Conservation (phyloP, 2,888 invertebrate species). For the Brenthis hecate region DNA sequence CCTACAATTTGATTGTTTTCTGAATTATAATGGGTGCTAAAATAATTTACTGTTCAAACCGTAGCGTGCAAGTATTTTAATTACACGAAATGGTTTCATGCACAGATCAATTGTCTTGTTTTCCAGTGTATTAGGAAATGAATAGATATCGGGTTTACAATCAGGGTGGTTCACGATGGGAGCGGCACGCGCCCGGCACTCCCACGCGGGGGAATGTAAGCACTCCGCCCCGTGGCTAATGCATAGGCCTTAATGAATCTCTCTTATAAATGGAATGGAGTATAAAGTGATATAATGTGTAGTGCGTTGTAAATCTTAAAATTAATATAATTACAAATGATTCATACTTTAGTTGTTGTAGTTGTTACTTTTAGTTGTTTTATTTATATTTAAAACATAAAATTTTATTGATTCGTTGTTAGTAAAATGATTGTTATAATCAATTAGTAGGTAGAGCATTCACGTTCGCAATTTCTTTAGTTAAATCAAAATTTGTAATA, state of each 20-base stretch:
- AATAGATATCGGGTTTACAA: conserved; percentile 54
- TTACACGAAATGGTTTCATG: conserved; percentile 52
- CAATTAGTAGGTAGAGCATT: no score
- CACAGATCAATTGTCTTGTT: conserved; percentile 38
- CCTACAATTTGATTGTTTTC: conserved; percentile 14
- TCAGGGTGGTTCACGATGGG: conserved; percentile 75
- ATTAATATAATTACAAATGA: conserved; percentile 23
- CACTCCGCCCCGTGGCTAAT: conserved; percentile 52
- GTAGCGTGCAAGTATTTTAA: conserved; percentile 51
- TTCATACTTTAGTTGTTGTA: conserved; percentile 2
- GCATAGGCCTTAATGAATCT: conserved; percentile 44
- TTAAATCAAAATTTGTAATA: no score
- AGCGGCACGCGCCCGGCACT: conserved; percentile 80
- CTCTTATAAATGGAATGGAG: conserved; percentile 26
- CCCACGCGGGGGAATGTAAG: conserved; percentile 66
- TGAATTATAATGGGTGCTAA: conserved; percentile 11
- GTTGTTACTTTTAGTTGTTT: no score
- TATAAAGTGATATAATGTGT: conserved; percentile 26
- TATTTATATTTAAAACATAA: neutral
- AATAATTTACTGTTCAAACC: conserved; percentile 15
- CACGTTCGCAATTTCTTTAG: no score
- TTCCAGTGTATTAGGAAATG: conserved; percentile 47
- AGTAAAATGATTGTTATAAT: no score
- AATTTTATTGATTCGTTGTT: no score
- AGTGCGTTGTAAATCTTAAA: conserved; percentile 20